Conservation (phyloP, 2,888 invertebrate genomes). For the Pterostichus niger region DNA sequence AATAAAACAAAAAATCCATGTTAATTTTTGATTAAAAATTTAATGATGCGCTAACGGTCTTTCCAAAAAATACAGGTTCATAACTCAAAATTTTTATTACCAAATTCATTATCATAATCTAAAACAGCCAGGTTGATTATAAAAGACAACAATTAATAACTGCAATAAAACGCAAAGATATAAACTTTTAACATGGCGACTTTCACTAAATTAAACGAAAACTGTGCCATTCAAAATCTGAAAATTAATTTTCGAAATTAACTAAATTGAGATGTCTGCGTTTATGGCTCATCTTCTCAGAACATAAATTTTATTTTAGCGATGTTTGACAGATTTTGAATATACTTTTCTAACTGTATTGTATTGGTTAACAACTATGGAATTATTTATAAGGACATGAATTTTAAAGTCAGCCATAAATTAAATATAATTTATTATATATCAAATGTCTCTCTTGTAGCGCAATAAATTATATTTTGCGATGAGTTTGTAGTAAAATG, state of each 20-base stretch:
- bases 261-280: slow-evolving; percentile 30
- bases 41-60: slow-evolving; percentile 22
- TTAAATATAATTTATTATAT: slow-evolving; percentile 21
- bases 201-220: slow-evolving; percentile 45
- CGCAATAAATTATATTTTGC: slow-evolving; percentile 26
- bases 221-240: slow-evolving; percentile 14
- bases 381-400: slow-evolving; percentile 30
- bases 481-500: slow-evolving; percentile 23
- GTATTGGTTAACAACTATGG: slow-evolving; percentile 2
- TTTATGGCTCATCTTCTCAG: slow-evolving; percentile 11
- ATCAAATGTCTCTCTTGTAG: slow-evolving; percentile 26
- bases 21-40: slow-evolving; percentile 44
- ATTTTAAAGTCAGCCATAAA: slow-evolving; percentile 27
- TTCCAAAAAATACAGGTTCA: slow-evolving; percentile 30
- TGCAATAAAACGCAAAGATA: slow-evolving; percentile 48
- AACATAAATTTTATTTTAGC: slow-evolving; percentile 9
- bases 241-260: slow-evolving; percentile 25
- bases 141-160: slow-evolving; percentile 53
- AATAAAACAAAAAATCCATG: slow-evolving; percentile 27
- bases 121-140: slow-evolving; percentile 16
- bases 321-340: neutral
- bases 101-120: slow-evolving; percentile 47
- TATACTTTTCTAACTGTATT: slow-evolving; percentile 1
- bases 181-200: slow-evolving; percentile 45
- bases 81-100: slow-evolving; percentile 32